phyloP scores from a whole-genome alignment of 2,797 vertebrate genomes.

The Myotis myotis region DNA sequence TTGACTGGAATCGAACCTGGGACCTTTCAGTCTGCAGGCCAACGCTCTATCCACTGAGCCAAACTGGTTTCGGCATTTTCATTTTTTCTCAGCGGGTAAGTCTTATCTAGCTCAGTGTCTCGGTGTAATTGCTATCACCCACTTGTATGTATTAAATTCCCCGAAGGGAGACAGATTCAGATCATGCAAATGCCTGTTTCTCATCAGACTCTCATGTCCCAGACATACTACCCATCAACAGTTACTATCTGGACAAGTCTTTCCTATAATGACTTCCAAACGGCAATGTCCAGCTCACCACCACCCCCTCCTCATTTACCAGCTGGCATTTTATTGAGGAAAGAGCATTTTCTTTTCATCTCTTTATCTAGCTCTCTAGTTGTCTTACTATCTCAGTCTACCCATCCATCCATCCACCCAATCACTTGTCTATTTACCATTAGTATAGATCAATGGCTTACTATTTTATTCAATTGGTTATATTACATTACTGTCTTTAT shows the following conservation, averaged over 20 bases:
- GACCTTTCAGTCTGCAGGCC: too few relatives aligned
- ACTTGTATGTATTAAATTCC: neutral
- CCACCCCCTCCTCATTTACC: neutral
- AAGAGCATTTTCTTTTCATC: neutral
- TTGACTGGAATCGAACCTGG: too few relatives aligned
- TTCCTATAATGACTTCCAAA: neutral
- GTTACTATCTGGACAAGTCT: neutral
- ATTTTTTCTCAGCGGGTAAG: neutral
- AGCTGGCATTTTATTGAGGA: neutral
- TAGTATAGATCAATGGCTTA: neutral
- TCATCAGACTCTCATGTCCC: neutral
- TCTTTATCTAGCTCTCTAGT: neutral
- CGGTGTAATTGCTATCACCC: neutral
- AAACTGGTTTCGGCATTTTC: too few relatives aligned
- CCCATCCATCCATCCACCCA: neutral
- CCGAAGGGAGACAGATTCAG: neutral
- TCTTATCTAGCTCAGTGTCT: neutral
- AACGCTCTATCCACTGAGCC: too few relatives aligned
- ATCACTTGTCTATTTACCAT: neutral
- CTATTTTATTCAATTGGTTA: neutral
- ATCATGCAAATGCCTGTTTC: neutral
- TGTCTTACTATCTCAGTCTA: neutral
- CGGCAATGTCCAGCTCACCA: neutral
- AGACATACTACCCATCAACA: neutral
- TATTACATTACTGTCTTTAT: neutral